These are phyloP conservation scores for Coelinius sp. DNA, from an alignment of 2,888 invertebrate species.

Conservation along the genomic window DNA sequence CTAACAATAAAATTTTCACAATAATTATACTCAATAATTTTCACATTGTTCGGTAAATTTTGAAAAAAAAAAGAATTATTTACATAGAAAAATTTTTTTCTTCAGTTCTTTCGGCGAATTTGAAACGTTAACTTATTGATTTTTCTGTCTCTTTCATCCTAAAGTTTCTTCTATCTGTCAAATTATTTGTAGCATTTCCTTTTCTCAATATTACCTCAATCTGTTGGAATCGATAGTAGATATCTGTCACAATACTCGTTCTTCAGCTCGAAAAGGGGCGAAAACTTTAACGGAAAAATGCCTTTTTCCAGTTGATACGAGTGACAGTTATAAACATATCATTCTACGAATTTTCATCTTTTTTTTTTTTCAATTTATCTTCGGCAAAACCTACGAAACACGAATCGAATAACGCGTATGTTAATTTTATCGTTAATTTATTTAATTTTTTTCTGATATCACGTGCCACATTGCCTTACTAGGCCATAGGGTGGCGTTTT, in stretches of 20 bases:
- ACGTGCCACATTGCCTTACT: slow-evolving; percentile 67
- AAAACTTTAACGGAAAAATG: slow-evolving; percentile 9
- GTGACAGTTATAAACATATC: neutral
- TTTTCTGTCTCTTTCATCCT: slow-evolving; percentile 21
- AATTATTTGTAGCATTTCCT: slow-evolving; percentile 13
- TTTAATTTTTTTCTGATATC: slow-evolving; percentile 59
- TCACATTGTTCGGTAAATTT: neutral
- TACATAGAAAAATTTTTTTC: slow-evolving; percentile 26
- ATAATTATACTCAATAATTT: slow-evolving; percentile 25
- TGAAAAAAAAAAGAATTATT: slow-evolving; percentile 1
- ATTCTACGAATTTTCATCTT: neutral
- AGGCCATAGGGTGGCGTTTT: slow-evolving; percentile 65
- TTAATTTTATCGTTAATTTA: slow-evolving; percentile 42
- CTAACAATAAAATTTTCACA: slow-evolving; percentile 16
- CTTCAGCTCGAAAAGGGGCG: neutral
- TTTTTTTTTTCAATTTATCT: slow-evolving; percentile 17
- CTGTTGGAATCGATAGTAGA: neutral
- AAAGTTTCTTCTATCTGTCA: neutral
- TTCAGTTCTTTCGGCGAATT: slow-evolving; percentile 28
- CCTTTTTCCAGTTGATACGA: neutral
- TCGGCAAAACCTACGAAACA: slow-evolving; percentile 58
- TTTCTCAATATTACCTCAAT: slow-evolving; percentile 16
- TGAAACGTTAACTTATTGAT: slow-evolving; percentile 29
- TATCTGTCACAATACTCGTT: slow-evolving; percentile 8
- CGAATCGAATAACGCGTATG: slow-evolving; percentile 60